Percentiles rank a stretch among this genome's conserved stretches.
Evolutionary conservation across 2,113 vertebrate species (phyloP).

Genomic region (Vanacampus margaritifer): DNA sequence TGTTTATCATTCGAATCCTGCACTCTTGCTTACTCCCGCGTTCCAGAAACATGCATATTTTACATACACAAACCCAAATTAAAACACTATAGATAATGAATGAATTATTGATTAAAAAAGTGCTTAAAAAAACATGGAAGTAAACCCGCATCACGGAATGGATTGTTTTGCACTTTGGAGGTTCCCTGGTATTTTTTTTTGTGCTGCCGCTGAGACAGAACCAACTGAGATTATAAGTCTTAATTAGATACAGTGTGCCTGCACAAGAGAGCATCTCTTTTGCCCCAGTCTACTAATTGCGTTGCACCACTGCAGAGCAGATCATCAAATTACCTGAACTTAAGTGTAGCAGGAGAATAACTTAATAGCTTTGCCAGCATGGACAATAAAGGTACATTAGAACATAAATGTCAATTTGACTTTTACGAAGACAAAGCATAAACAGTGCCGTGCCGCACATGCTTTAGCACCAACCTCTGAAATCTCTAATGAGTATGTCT

Average conservation of each 20-base stretch:
- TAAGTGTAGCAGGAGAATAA: slow-evolving; percentile 24
- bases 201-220: not conserved
- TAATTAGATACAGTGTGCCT: not conserved
- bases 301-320: slow-evolving; percentile 15
- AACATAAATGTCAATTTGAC: slow-evolving; percentile 1
- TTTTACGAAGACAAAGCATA: not conserved
- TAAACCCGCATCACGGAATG: not conserved
- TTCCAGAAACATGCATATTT: no score
- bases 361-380: slow-evolving; percentile 11
- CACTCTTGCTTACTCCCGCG: no score
- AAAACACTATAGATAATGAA: no score
- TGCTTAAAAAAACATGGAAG: not conserved
- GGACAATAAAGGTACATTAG: not conserved
- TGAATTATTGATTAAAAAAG: not conserved
- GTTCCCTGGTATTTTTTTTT: not conserved
- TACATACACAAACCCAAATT: no score
- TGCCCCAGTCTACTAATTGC: slow-evolving; percentile 24
- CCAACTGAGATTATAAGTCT: not conserved
- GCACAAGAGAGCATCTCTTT: slow-evolving; percentile 2
- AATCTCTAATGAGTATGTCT: slow-evolving; percentile 31
- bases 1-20: no score
- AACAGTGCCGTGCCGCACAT: slow-evolving; percentile 13
- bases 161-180: not conserved
- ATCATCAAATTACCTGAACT: slow-evolving; percentile 44
- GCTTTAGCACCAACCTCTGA: not conserved